Conservation (phyloP, 2,113 vertebrate genomes). For the Melanocharis versteri region DNA sequence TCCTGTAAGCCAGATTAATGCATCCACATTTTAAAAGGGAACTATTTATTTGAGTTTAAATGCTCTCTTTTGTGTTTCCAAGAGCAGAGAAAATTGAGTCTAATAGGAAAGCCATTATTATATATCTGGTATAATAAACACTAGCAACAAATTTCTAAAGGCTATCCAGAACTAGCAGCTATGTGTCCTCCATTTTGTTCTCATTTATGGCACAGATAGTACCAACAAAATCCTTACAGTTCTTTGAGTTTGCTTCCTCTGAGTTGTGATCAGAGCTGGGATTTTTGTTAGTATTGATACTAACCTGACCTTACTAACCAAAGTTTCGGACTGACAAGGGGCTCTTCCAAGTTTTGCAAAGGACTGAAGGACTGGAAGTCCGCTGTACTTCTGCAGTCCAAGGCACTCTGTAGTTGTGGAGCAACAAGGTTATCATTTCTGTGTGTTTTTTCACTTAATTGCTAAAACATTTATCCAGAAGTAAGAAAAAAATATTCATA, state of each 20-base stretch:
- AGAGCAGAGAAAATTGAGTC: not conserved
- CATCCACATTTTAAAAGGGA: not conserved
- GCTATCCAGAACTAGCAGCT: not conserved
- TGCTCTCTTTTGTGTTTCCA: not conserved
- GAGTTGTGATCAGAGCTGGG: not conserved
- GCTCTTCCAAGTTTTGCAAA: not conserved
- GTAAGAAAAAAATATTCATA: not conserved
- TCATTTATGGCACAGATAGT: not conserved
- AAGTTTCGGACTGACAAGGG: not conserved
- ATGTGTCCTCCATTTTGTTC: not conserved
- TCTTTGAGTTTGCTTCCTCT: not conserved
- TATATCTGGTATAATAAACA: not conserved
- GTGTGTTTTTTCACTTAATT: not conserved
- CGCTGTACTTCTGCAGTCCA: not conserved
- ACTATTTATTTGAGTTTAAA: not conserved
- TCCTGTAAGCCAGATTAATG: not conserved
- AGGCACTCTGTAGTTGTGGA: not conserved
- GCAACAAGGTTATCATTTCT: not conserved
- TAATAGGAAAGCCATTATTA: not conserved
- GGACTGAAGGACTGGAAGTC: not conserved
- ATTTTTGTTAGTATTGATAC: not conserved
- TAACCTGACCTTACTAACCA: not conserved
- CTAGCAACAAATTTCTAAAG: not conserved
- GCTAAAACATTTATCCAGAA: not conserved
- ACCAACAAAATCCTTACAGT: not conserved